These are phyloP conservation scores for Tinea semifulvella DNA, from an alignment of 2,888 invertebrate genomes.

Conservation along the genomic window DNA sequence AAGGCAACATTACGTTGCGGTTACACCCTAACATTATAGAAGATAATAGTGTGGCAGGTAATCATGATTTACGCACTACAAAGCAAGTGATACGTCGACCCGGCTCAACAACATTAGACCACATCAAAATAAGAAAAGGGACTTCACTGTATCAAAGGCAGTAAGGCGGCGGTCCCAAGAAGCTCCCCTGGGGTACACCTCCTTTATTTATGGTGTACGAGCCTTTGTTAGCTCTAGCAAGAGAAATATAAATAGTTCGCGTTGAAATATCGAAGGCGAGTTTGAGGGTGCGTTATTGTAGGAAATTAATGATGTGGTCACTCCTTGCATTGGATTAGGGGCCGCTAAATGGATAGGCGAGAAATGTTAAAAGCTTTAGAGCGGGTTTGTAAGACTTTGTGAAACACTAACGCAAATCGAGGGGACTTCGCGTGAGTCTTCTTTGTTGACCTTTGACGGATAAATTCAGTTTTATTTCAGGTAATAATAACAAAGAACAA, in stretches of 20 bases:
- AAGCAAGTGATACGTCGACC: slow-evolving; percentile 41
- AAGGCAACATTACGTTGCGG: slow-evolving; percentile 9
- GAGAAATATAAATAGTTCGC: slow-evolving; percentile 63
- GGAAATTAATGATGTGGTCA: slow-evolving; percentile 66
- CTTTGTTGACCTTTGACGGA: too few relatives aligned
- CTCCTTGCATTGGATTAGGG: slow-evolving; percentile 56
- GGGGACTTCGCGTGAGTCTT: slow-evolving; percentile 13
- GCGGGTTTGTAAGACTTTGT: slow-evolving; percentile 41
- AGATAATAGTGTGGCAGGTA: slow-evolving; percentile 30
- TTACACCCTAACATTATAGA: slow-evolving; percentile 9
- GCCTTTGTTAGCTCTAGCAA: slow-evolving; percentile 46
- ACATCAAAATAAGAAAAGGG: slow-evolving; percentile 62
- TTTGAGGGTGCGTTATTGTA: slow-evolving; percentile 59
- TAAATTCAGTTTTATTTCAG: too few relatives aligned
- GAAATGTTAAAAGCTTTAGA: slow-evolving; percentile 54
- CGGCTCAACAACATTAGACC: slow-evolving; percentile 44
- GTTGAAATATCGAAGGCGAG: slow-evolving; percentile 54
- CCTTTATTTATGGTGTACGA: slow-evolving; percentile 55
- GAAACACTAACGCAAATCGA: slow-evolving; percentile 47
- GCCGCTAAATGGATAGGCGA: slow-evolving; percentile 33
- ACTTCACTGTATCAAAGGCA: slow-evolving; percentile 54
- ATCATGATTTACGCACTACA: slow-evolving; percentile 51
- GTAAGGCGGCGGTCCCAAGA: slow-evolving; percentile 37
- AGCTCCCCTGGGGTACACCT: slow-evolving; percentile 36
- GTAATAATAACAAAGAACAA: too few relatives aligned